phyloP scores from a whole-genome alignment of 2,113 vertebrate genomes.

The Phalacrocorax carbo region DNA sequence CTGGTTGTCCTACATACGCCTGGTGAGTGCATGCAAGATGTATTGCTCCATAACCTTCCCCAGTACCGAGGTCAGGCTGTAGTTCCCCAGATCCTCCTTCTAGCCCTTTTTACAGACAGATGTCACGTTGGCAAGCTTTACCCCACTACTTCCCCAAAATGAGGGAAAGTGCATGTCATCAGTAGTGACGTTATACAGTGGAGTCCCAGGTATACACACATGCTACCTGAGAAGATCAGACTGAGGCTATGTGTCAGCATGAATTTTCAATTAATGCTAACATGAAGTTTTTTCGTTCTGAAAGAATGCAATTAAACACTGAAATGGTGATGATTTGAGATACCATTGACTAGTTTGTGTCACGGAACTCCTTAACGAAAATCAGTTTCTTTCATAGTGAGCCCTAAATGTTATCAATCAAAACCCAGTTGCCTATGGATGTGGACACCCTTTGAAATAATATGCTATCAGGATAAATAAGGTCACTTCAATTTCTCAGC shows the following conservation, averaged over 20 bases:
- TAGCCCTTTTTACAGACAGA: too few species aligned
- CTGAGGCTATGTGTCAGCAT: not conserved
- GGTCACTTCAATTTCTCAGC: slow-evolving; percentile 20
- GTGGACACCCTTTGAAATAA: slow-evolving; percentile 35
- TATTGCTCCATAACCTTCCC: too few species aligned
- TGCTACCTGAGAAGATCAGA: not conserved
- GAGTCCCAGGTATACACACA: accelerated
- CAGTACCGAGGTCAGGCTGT: too few species aligned
- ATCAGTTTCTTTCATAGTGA: not conserved
- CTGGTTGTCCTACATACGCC: too few species aligned
- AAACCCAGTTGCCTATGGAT: slow-evolving; percentile 6
- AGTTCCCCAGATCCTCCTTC: too few species aligned
- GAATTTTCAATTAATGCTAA: not conserved
- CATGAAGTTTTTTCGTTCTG: not conserved
- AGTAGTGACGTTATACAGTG: not conserved
- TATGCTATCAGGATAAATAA: slow-evolving; percentile 10
- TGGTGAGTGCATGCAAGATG: too few species aligned
- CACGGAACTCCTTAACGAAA: slow-evolving; percentile 7
- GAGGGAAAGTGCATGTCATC: not conserved
- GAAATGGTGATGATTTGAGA: not conserved
- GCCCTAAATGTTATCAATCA: slow-evolving; percentile 30
- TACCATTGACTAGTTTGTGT: not conserved
- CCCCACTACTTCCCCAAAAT: not conserved
- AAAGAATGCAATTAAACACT: not conserved
- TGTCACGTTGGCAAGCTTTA: not conserved